Evolutionary conservation across 2,797 vertebrate species (phyloP), one percentile per base, ranked within the genome.

Genomic region (Monodelphis domestica): DNA sequence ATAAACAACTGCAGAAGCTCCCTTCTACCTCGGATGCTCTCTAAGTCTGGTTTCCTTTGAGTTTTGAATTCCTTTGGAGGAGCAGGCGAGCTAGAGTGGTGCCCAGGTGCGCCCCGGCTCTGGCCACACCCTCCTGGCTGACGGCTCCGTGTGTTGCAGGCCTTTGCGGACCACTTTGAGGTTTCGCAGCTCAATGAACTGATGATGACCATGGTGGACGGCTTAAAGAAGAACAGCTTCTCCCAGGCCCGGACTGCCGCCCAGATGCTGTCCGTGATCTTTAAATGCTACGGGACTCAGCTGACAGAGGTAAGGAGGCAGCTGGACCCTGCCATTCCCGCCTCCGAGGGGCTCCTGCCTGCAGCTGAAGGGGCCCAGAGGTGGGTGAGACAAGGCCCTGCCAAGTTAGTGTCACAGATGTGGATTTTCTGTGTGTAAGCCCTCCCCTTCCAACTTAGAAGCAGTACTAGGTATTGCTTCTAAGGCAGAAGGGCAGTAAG

Each of bases 261-360:
- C 54, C 26, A 93, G 88, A 89, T 87, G 45, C 63, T 93, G 56
- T 7, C 4, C n/a, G 54, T 29, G n/a, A 95, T 87, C 38, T 93
- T 54, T 54, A 45, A 87, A 33, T 53, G 51, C 53, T 90, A 10
- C 29, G 63, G 28, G 33, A 33, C 24, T 45, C 45, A 55, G 14
- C n/a, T 91, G 15, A n/a, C 50, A 54, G 33, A 57, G 54, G 53
- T 78, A 30, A 95, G 33, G 89, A 89, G 89, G 45, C 28, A 26
- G 70, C 38, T n/a, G n/a, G n/a, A n/a, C n/a, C n/a, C 56, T 12
- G 12, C 56, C 56, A 12, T 56, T 12, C 56, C 56, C 57, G 56
- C 56, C 56, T 57, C 56, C 56, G 56, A 12, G 28, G 56, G 56
- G 56, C n/a, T n/a, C n/a, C n/a, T n/a, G n/a, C n/a, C n/a, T n/a